Base-by-base conservation (phyloP, 2,888 invertebrate genomes). In the Barypeithes pellucidus region DNA sequence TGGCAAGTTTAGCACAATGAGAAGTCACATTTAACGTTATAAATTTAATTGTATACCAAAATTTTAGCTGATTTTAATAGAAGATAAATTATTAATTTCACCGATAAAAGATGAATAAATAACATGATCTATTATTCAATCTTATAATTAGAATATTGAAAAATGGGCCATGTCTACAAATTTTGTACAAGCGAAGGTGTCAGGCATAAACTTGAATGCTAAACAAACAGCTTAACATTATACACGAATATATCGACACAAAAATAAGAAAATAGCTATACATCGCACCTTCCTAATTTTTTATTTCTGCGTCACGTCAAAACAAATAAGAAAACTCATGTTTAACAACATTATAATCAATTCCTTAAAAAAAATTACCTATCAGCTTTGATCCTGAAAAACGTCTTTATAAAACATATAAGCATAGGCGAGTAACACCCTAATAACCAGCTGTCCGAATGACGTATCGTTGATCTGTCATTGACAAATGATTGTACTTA, bases 391-490 rank as follows among this genome's bases (percentile, higher is more conserved):
- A 57, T 57, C 33, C 18, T 33, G 16, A 57, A 57, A 54, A 57
- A 57, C 33, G 18, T 70, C 63, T 68, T 60, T 39, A 60, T 61
- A 20, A 68, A 60, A 47, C 47, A 60, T 22, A 24, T 50, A 22
- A 20, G 60, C 60, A 59, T 16, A 29, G 14, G 7, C 57, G 61
- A 57, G 47, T 60, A 69, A 43, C 65, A 57, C 66, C 39, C 71
- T 66, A 75, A 75, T 75, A 72, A 71, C 63, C 59, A 47, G 47
- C 74, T 71, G 67, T 67, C 67, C 14, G 43, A 54, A 74, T 70
- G 70, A 74, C 70, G 59, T 41, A 75, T 75, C 67, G 33, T 24
- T 61, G 73, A 75, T 60, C 60, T 54, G 75, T 75, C 75, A 69
- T 57, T 75, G 72, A 72, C 61, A 73, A 75, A 75, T 75, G 72